phyloP scores from a whole-genome alignment of 2,888 invertebrate genomes.

The Pilophorus perplexus region DNA sequence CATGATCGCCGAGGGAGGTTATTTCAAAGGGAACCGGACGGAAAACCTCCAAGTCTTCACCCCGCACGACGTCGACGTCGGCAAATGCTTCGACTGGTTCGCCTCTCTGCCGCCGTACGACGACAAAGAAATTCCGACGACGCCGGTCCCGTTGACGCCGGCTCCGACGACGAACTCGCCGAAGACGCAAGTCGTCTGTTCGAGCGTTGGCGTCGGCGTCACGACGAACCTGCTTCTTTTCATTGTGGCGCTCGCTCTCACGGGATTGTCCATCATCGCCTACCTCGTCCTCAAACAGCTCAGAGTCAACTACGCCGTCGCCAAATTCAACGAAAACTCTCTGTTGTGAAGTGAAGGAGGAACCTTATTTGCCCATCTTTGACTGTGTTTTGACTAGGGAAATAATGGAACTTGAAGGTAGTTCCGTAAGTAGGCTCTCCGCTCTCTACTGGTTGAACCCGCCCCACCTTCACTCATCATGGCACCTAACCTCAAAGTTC shows the following conservation, averaged over 20 bases:
- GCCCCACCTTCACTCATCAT: too few species aligned
- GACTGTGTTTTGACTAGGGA: too few species aligned
- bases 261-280: background rate
- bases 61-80: slow-evolving; percentile 1
- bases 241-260: background rate
- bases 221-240: slow-evolving; percentile 3
- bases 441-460: too few species aligned
- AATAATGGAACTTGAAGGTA: too few species aligned
- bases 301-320: background rate
- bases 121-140: background rate
- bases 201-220: background rate
- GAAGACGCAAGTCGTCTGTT: background rate
- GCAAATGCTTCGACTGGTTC: slow-evolving; percentile 19
- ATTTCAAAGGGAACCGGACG: background rate
- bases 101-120: slow-evolving; percentile 1
- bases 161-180: background rate
- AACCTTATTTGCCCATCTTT: too few species aligned
- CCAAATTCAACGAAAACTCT: background rate
- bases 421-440: too few species aligned
- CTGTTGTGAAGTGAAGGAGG: too few species aligned
- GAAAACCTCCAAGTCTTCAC: background rate
- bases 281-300: background rate
- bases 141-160: background rate
- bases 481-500: too few species aligned
- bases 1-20: background rate